Base-by-base conservation (phyloP, 1,140 invertebrate genomes). In the Metopolophium dirhodum region DNA sequence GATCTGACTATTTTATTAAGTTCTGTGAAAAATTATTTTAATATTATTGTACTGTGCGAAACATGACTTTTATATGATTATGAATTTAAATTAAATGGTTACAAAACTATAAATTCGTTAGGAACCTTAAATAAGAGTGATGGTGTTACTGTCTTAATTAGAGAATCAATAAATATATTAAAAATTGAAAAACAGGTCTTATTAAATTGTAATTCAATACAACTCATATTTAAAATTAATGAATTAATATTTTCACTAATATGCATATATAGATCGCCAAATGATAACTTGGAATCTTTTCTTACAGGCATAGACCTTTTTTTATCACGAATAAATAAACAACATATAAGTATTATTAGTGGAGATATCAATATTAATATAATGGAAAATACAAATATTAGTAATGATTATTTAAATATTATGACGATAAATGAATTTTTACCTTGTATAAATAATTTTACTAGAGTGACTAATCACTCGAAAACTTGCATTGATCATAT, bases 71-170 rank as follows among this genome's bases (percentile, higher is more conserved):
- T 89, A 20, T 35, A 88, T 88, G 87, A 88, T 35, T 54, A 41
- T 54, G 87, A 89, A 89, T 89, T 54, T 54, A 89, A 54, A 54
- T 37, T 89, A 89, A 89, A 89, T 89, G 87, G 87, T 26, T 89
- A 89, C 6, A 85, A 26, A 85, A 45, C 37, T 20, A 35, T 37
- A 20, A 51, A 89, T 35, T 89, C 87, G n/a, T 51, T 51, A 51
- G 87, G 87, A 35, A 51, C 47, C 8, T 89, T 89, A 20, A 89
- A 51, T 22, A 51, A 89, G 8, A 51, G 49, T 89, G 87, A 89
- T 54, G 87, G 87, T 9, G 14, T 89, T 54, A 89, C 87, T 18
- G 30, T 51, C 14, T 89, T 89, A 7, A 89, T 89, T 87, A 51
- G 26, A 87, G 47, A 49, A 8, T 87, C 35, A 2, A 2, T 86